A percentile compares a stretch with the other conserved stretches of the same genome.
These are phyloP conservation scores for Engraulis encrasicolus DNA, from an alignment of 2,113 vertebrate species.

Conservation along the genomic window DNA sequence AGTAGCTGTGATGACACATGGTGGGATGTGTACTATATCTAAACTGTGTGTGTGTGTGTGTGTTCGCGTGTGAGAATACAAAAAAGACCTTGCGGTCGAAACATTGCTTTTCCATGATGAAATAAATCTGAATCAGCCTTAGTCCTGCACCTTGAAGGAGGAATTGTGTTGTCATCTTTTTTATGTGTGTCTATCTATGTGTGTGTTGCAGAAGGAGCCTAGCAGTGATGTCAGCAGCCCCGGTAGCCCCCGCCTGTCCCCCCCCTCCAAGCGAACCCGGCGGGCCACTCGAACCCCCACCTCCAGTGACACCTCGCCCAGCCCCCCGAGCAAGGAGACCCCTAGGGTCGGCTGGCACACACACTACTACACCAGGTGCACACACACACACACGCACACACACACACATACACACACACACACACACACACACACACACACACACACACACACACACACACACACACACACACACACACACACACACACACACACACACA, in stretches of 20 bases:
- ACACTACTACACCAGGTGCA: constrained; percentile 69
- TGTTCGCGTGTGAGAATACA: no score
- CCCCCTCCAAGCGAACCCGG: constrained; percentile 90
- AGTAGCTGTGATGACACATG: no score
- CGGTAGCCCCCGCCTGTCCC: constrained; percentile 89
- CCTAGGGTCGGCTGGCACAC: constrained; percentile 94
- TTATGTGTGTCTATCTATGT: constrained; percentile 22
- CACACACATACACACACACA: background rate
- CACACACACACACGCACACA: background rate
- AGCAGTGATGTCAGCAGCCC: constrained; percentile 90
- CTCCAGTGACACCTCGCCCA: constrained; percentile 92
- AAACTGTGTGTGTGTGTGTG: constrained; percentile 19
- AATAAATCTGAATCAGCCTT: no score
- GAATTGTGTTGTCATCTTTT: no score
- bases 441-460: background rate
- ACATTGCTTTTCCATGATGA: no score
- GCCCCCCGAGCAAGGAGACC: constrained; percentile 85
- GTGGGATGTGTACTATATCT: background rate
- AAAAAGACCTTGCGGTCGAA: no score
- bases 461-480: background rate
- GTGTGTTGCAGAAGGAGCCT: constrained; percentile 82
- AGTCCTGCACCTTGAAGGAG: no score
- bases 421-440: background rate
- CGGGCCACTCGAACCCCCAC: constrained; percentile 88
- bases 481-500: background rate